A percentile compares a stretch with the other conserved stretches of the same genome.
Evolutionary conservation across 2,113 vertebrate genomes (phyloP).

Genomic region (Cyrtonyx montezumae): DNA sequence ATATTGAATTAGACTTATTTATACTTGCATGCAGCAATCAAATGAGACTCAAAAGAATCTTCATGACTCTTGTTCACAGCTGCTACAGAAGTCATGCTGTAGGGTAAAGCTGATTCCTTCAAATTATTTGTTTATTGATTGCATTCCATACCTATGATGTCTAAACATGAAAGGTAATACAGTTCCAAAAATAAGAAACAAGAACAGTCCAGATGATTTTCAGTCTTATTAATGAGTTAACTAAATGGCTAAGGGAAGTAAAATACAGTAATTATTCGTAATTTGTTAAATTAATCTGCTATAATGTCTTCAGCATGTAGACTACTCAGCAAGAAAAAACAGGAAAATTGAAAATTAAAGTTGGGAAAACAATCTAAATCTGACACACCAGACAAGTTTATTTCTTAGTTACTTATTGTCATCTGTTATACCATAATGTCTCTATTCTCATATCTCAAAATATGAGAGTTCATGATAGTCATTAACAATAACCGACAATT

Average conservation of each 20-base stretch:
- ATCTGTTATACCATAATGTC: not conserved
- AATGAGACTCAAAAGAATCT: not conserved
- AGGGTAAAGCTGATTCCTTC: not conserved
- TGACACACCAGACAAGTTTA: not conserved
- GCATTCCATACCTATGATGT: not conserved
- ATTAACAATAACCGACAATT: not conserved
- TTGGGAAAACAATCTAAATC: not conserved
- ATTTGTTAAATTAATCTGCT: not conserved
- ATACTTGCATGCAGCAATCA: not conserved
- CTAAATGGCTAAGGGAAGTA: not conserved
- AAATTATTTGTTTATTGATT: not conserved
- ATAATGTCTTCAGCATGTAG: not conserved
- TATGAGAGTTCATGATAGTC: not conserved
- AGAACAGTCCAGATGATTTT: not conserved
- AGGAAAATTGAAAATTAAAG: not conserved
- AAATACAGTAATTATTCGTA: not conserved
- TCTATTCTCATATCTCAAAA: not conserved
- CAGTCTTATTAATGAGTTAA: not conserved
- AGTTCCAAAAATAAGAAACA: not conserved
- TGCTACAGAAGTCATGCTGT: not conserved
- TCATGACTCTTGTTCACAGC: not conserved
- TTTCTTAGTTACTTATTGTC: not conserved
- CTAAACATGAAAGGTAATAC: not conserved
- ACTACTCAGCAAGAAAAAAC: not conserved
- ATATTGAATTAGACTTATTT: not conserved